Evolutionary conservation across 1,140 invertebrate species (phyloP), one percentile per base, ranked within the genome.

Genomic region (Achatina immaculata): DNA sequence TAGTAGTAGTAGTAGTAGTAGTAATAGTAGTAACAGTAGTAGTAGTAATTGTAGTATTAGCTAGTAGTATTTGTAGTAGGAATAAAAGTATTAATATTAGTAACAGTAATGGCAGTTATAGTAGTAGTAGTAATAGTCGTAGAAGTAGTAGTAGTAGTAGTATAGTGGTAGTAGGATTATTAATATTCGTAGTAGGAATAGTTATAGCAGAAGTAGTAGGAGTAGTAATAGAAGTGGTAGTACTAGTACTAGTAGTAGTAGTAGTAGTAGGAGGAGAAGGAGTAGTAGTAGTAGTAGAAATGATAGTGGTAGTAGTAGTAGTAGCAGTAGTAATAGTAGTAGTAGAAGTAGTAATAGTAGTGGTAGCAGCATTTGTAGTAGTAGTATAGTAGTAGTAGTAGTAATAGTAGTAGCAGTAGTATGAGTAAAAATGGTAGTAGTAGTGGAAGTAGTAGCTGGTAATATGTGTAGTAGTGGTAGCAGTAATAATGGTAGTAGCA

Each of bases 1-100:
- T 68, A 68, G 65, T 73, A 73, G 34, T 73, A 73, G 34, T 73
- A 73, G 34, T 73, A 73, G 34, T 73, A 73, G 34, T 73, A 73
- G 34, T 73, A 73, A 19, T 73, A 73, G 34, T 73, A 73, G 34
- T 73, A 73, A 19, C 42, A 73, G 34, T 73, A 73, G 19, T 73
- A 43, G 19, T 73, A 73, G 19, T 73, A n/a, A n/a, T n/a, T n/a
- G n/a, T n/a, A n/a, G n/a, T n/a, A n/a, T n/a, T n/a, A n/a, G n/a
- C n/a, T n/a, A 73, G 34, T 73, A 73, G 19, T 73, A 43, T 7
- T 73, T 38, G 19, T 73, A 43, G 9, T 40, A 40, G 31, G 16
- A 40, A 19, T 73, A 43, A 16, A 38, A 73, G 14, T 43, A 40
- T 43, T 40, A 43, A 38, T 43, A 73, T 73, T 43, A 40, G 65